Conservation (phyloP, 2,888 invertebrate genomes). For the Sinodicranocentrus sp. region DNA sequence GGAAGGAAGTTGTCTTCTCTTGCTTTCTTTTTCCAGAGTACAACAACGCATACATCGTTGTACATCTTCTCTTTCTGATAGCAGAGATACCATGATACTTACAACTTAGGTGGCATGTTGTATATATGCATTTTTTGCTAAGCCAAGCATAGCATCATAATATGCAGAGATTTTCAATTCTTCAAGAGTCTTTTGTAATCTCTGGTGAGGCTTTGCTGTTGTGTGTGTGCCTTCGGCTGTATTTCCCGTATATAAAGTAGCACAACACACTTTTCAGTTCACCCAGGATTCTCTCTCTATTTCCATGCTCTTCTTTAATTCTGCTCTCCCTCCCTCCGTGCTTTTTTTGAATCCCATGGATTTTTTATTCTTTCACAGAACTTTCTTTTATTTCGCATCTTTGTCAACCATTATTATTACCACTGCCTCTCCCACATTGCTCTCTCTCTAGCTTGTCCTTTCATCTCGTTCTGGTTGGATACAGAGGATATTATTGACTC, state of each 20-base stretch:
- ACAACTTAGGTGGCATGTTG: not conserved
- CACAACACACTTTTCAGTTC: not conserved
- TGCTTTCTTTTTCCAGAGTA: conserved; percentile 7
- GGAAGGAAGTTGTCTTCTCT: conserved; percentile 46
- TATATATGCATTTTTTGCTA: not conserved
- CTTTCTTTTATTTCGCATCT: not conserved
- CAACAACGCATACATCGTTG: not conserved
- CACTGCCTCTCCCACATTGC: not conserved
- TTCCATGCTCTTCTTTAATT: not conserved
- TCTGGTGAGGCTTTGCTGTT: not conserved
- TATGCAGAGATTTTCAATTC: conserved; percentile 2
- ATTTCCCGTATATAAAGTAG: not conserved
- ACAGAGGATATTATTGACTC: not conserved
- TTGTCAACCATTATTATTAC: not conserved
- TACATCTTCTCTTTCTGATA: not conserved
- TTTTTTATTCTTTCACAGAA: not conserved
- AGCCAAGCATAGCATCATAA: not conserved
- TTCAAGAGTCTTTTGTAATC: conserved; percentile 17
- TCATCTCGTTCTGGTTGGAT: not conserved
- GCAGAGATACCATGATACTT: not conserved
- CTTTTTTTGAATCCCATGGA: not conserved
- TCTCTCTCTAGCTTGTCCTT: conserved; percentile 4
- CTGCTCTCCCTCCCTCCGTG: not conserved
- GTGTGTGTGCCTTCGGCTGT: not conserved
- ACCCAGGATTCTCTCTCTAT: not conserved